A percentile compares a stretch with the other conserved stretches of the same genome.
Conservation (phyloP, 2,113 vertebrate genomes). For the Hemibagrus wyckioides region DNA sequence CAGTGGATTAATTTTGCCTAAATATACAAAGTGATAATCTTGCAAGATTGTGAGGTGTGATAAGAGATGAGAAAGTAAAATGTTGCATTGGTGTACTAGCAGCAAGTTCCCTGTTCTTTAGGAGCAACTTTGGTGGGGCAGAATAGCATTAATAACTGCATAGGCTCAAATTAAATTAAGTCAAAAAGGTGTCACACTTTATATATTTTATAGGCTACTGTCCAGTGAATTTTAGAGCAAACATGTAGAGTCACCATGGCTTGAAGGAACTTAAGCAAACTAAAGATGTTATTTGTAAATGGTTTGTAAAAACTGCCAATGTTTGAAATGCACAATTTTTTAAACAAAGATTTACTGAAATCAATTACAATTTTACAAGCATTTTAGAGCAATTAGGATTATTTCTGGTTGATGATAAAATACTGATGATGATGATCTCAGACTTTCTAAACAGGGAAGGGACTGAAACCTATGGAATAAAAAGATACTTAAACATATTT, state of each 20-base stretch:
- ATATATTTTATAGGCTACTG: background rate
- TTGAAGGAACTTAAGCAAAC: background rate
- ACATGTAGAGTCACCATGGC: background rate
- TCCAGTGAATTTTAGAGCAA: background rate
- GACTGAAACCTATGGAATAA: background rate
- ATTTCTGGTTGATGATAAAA: background rate
- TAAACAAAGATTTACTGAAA: background rate
- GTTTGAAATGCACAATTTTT: background rate
- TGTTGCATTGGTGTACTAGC: slow-evolving; percentile 21
- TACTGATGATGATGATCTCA: too few species aligned
- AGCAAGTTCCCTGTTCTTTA: background rate
- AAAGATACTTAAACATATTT: background rate
- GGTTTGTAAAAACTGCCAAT: background rate
- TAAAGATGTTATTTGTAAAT: background rate
- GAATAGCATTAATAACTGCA: background rate
- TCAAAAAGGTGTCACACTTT: background rate
- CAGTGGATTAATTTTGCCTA: slow-evolving; percentile 27
- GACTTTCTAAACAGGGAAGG: background rate
- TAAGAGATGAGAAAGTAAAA: slow-evolving; percentile 30
- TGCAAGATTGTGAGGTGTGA: slow-evolving; percentile 27
- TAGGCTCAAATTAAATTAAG: background rate
- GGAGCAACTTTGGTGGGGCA: background rate
- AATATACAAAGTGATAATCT: slow-evolving; percentile 32
- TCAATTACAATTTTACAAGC: background rate
- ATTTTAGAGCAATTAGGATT: background rate